These are phyloP conservation scores for Cancer borealis DNA, from an alignment of 2,888 invertebrate genomes.

Conservation along the genomic window DNA sequence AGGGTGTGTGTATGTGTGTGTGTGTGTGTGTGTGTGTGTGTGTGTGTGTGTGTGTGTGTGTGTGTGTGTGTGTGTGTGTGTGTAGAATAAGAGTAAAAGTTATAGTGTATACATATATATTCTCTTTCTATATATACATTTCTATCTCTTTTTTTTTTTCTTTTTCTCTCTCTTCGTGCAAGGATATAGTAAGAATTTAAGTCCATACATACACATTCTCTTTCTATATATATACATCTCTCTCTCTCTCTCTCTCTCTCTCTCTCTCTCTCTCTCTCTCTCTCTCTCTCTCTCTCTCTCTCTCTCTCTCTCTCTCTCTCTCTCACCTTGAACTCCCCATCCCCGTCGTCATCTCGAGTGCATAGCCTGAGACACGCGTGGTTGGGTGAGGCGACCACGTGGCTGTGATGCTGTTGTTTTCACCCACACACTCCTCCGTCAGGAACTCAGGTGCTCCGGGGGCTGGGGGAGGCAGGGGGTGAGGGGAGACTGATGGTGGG, in stretches of 20 bases:
- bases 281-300: slow-evolving; percentile 17
- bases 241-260: slow-evolving; percentile 18
- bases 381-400: slow-evolving; percentile 96
- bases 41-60: slow-evolving; percentile 20
- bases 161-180: neutral
- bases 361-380: slow-evolving; percentile 95
- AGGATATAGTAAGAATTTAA: too few species aligned
- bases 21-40: slow-evolving; percentile 12
- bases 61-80: slow-evolving; percentile 20
- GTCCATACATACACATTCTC: too few species aligned
- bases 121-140: neutral
- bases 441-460: slow-evolving; percentile 94
- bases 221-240: neutral
- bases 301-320: slow-evolving; percentile 13
- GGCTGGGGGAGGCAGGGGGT: slow-evolving; percentile 83
- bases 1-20: neutral
- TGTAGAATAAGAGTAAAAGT: neutral
- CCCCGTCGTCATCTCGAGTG: slow-evolving; percentile 96
- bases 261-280: slow-evolving; percentile 16
- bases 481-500: neutral
- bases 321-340: slow-evolving; percentile 83
- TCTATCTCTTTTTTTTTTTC: neutral
- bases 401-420: slow-evolving; percentile 98
- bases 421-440: slow-evolving; percentile 97
- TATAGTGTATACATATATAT: neutral